Evolutionary conservation across 2,888 invertebrate genomes (phyloP).

Genomic region (Nomada ferruginata): DNA sequence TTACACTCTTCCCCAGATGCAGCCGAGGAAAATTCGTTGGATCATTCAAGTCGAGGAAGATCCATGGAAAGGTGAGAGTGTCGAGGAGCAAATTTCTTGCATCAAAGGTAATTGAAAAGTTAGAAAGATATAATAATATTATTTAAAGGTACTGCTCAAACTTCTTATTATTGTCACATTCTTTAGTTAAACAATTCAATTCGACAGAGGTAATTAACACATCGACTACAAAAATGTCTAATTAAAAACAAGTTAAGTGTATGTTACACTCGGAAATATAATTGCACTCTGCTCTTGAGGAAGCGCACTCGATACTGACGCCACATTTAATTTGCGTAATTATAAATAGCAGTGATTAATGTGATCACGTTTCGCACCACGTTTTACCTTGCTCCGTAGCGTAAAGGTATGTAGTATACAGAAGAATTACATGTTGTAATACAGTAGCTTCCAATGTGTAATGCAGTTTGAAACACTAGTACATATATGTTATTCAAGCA

Average conservation of each 20-base stretch:
- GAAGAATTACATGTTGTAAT: not conserved
- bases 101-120: conserved; percentile 84
- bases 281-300: conserved; percentile 38
- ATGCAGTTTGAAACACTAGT: not conserved
- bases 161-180: not conserved
- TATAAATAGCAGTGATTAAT: conserved; percentile 74
- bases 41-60: conserved; percentile 85
- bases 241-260: not conserved
- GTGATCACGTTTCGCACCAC: conserved; percentile 44
- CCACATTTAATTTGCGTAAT: conserved; percentile 61
- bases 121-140: not conserved
- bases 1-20: conserved; percentile 69
- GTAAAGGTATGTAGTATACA: conserved; percentile 12
- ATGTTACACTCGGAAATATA: conserved; percentile 8
- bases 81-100: conserved; percentile 85
- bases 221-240: not conserved
- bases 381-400: conserved; percentile 33
- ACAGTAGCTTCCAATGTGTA: not conserved
- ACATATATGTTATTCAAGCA: not conserved
- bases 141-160: not conserved
- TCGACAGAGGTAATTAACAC: not conserved
- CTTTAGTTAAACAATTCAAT: not conserved
- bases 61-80: conserved; percentile 83
- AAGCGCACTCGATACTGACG: conserved; percentile 32
- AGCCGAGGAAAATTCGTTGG: conserved; percentile 85